Conservation (phyloP, 2,797 vertebrate species). For the Lepus townsendii region DNA sequence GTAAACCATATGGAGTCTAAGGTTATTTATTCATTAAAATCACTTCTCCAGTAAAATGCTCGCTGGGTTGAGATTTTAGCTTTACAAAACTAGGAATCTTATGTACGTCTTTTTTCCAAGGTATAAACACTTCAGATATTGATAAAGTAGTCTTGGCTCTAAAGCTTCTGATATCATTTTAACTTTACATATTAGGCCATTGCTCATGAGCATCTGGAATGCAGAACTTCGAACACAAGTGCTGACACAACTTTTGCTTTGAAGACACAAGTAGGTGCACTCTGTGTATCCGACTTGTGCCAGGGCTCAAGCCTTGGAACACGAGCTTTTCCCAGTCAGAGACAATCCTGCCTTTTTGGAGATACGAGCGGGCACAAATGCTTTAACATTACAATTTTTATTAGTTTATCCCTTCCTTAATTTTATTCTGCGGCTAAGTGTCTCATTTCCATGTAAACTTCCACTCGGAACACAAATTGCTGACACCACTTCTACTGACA, state of each 20-base stretch:
- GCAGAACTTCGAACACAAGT: slow-evolving; percentile 36
- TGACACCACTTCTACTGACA: slow-evolving; percentile 89
- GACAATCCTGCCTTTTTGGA: slow-evolving; percentile 63
- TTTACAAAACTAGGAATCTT: slow-evolving; percentile 25
- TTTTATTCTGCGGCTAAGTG: slow-evolving; percentile 87
- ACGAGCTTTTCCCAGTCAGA: slow-evolving; percentile 76
- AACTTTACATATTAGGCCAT: slow-evolving; percentile 56
- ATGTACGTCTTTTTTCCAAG: neutral
- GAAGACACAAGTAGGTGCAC: neutral
- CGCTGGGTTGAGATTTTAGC: slow-evolving; percentile 49
- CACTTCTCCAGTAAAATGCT: slow-evolving; percentile 67
- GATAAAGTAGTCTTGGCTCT: slow-evolving; percentile 45
- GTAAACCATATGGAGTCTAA: slow-evolving; percentile 61
- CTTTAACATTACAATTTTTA: slow-evolving; percentile 88
- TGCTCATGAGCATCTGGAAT: neutral
- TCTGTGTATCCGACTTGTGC: neutral
- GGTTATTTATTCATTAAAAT: slow-evolving; percentile 69
- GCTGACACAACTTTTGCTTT: neutral
- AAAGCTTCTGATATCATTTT: slow-evolving; percentile 64
- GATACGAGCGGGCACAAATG: slow-evolving; percentile 63
- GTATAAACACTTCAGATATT: slow-evolving; percentile 36
- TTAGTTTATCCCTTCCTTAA: slow-evolving; percentile 89
- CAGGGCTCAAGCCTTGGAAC: slow-evolving; percentile 17
- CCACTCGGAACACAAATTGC: slow-evolving; percentile 88
- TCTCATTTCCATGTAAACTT: slow-evolving; percentile 90